Evolutionary conservation across 2,888 invertebrate genomes (phyloP), one percentile per base, ranked within the genome.

Genomic region (Agapostemon virescens): DNA sequence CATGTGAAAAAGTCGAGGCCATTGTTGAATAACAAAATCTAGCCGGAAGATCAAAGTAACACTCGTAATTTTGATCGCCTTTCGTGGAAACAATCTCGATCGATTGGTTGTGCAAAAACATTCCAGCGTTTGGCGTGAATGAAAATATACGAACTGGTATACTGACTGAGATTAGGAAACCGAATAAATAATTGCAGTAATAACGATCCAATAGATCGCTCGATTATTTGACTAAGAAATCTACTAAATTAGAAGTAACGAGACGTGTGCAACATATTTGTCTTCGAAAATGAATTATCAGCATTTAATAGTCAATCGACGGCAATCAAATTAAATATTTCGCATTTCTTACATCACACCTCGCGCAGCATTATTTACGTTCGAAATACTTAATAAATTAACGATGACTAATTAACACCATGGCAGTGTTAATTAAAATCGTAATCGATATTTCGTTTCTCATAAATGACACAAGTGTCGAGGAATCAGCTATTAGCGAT

Each of bases 41-140:
- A 33, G 26, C 38, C 49, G 75, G 74, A 74, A 76, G 45, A 70
- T 69, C 49, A 9, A 61, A 17, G 52, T 69, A 67, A 42, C 45
- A n/a, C 13, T 23, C 13, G 52, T 7, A 11, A 52, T 52, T 45
- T 58, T 74, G 55, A 73, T 78, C 38, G 52, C 17, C 5, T 15
- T 78, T 55, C 72, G 26, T 9, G 38, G 66, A 77, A 77, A 52
- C 23, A 23, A 70, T 70, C 63, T 70, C 4, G n/a, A 20, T 20
- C 33, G 33, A 20, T 13, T 9, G 2, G 40, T 71, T 64, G 36
- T 45, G 45, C n/a, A 72, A 72, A 74, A 72, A 13, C 13, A 6
- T 38, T 38, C 38, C 3, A 17, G 4, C 0, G 11, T 26, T 26
- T 55, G 20, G 20, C 33, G 36, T 17, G 0, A 30, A 36, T 36